phyloP scores from a whole-genome alignment of 2,888 invertebrate species.

The Lamellibrachia satsuma region DNA sequence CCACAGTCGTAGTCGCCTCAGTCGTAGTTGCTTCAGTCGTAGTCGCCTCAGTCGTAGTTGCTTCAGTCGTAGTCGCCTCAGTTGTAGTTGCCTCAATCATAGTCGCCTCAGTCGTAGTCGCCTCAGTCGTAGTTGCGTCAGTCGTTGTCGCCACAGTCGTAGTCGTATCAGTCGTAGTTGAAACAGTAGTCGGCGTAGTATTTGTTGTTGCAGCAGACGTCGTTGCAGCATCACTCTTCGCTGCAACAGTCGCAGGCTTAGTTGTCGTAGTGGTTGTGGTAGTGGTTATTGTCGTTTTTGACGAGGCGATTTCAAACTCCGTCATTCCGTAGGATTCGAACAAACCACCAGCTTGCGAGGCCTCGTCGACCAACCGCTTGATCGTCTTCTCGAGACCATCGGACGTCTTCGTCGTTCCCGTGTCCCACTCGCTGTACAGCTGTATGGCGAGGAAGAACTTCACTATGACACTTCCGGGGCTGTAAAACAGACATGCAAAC shows the following conservation, averaged over 20 bases:
- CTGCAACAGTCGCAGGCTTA: neutral
- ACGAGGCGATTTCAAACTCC: slow-evolving; percentile 1
- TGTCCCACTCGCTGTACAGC: neutral
- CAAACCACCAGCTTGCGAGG: slow-evolving; percentile 42
- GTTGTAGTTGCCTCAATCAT: neutral
- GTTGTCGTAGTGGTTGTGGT: neutral
- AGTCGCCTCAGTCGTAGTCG: neutral
- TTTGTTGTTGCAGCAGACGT: neutral
- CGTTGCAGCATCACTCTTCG: neutral
- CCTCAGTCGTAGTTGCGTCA: neutral
- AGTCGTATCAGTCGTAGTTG: neutral
- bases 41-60: neutral
- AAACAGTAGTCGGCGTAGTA: neutral
- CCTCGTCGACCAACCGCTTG: slow-evolving; percentile 58
- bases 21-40: too few relatives aligned
- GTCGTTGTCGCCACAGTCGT: neutral
- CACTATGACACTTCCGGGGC: neutral
- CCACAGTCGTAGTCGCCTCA: too few relatives aligned
- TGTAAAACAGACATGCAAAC: neutral
- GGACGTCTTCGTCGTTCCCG: slow-evolving; percentile 74
- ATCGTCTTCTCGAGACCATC: slow-evolving; percentile 79
- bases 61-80: neutral
- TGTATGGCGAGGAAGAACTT: neutral
- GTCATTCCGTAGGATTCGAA: neutral
- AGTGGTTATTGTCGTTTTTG: slow-evolving; percentile 19